Conservation (phyloP, 2,888 invertebrate species). For the Bursaphelenchus okinawaensis region DNA sequence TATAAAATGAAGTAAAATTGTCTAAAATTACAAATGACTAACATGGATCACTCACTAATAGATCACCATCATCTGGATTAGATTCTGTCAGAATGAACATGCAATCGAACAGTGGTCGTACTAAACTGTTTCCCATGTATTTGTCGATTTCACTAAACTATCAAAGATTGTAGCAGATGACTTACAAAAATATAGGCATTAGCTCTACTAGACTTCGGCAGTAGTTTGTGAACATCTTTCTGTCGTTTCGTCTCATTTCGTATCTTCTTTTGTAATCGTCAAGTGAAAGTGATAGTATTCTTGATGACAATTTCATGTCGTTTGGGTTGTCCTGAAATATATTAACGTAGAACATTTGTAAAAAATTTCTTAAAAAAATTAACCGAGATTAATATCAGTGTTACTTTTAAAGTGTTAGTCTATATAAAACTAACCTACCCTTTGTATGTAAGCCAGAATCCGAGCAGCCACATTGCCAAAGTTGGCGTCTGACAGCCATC, state of each 20-base stretch:
- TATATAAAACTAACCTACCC: no score
- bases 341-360: neutral
- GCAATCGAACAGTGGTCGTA: conserved; percentile 32
- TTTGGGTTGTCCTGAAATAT: conserved; percentile 17
- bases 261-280: conserved; percentile 30
- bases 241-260: conserved; percentile 21
- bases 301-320: conserved; percentile 27
- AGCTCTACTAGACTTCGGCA: conserved; percentile 34
- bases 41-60: conserved; percentile 16
- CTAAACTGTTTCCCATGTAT: conserved; percentile 28
- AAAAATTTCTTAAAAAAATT: neutral
- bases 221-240: conserved; percentile 34
- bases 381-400: neutral
- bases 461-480: conserved; percentile 33
- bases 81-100: conserved; percentile 27
- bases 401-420: conserved; percentile 1
- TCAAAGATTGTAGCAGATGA: neutral
- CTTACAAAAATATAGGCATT: conserved; percentile 19
- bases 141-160: conserved; percentile 30
- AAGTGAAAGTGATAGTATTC: conserved; percentile 24
- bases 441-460: conserved; percentile 31
- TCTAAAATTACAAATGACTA: neutral
- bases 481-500: conserved; percentile 34
- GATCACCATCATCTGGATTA: conserved; percentile 33
- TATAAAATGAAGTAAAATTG: neutral